phyloP scores from a whole-genome alignment of 2,797 vertebrate species.

The Okamejei kenojei region DNA sequence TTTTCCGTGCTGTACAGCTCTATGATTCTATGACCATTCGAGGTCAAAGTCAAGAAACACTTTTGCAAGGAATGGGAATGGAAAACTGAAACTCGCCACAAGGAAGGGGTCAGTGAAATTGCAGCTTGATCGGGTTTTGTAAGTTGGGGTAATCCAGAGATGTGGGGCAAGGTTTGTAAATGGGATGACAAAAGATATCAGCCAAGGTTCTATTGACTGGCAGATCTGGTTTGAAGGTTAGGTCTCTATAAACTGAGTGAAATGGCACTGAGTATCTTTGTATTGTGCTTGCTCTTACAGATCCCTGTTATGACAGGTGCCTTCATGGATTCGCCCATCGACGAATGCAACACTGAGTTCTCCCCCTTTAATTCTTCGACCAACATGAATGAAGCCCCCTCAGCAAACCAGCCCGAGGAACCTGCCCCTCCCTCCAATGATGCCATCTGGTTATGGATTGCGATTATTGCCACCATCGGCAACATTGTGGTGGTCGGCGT shows the following conservation, averaged over 20 bases:
- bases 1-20: too few species aligned
- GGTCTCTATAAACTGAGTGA: slow-evolving; percentile 44
- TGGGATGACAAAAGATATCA: neutral
- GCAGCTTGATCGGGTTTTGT: slow-evolving; percentile 41
- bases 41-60: neutral
- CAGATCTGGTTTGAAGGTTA: slow-evolving; percentile 48
- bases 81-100: slow-evolving; percentile 41
- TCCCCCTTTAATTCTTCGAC: slow-evolving; percentile 92
- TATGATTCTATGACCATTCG: neutral
- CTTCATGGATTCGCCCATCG: slow-evolving; percentile 94
- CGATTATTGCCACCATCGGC: slow-evolving; percentile 91
- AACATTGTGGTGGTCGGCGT: slow-evolving; percentile 96
- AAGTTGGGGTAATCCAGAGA: neutral
- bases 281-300: slow-evolving; percentile 54
- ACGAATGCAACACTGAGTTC: slow-evolving; percentile 89
- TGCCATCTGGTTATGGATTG: slow-evolving; percentile 94
- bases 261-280: slow-evolving; percentile 12
- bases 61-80: slow-evolving; percentile 38
- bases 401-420: slow-evolving; percentile 71
- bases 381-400: slow-evolving; percentile 74
- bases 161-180: neutral
- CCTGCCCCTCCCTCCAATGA: slow-evolving; percentile 79
- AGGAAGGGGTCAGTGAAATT: neutral
- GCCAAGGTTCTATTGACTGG: neutral
- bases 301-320: slow-evolving; percentile 94